phyloP scores from a whole-genome alignment of 2,797 vertebrate genomes.

The Clarias fuscus region DNA sequence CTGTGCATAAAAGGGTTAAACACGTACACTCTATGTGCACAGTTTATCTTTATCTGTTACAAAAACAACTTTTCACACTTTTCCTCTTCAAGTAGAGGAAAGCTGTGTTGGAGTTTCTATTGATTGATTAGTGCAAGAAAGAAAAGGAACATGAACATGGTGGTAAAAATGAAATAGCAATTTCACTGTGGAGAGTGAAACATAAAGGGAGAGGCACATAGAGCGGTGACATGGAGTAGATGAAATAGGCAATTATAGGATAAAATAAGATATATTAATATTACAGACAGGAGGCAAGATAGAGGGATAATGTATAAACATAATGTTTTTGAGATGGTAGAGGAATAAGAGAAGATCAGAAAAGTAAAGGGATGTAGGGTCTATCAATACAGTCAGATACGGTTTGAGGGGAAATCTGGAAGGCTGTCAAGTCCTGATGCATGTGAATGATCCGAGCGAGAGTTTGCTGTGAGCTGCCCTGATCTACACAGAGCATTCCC shows the following conservation, averaged over 20 bases:
- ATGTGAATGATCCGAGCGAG: slow-evolving; percentile 40
- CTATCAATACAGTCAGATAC: slow-evolving; percentile 1
- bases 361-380: neutral
- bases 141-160: slow-evolving; percentile 16
- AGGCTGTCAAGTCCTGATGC: slow-evolving; percentile 43
- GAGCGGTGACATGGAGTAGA: neutral
- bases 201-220: neutral
- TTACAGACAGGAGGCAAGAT: slow-evolving; percentile 3
- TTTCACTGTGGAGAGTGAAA: neutral
- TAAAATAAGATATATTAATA: slow-evolving; percentile 12
- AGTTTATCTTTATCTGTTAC: neutral
- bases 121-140: slow-evolving; percentile 25
- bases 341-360: neutral
- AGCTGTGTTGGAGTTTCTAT: slow-evolving; percentile 32
- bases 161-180: slow-evolving; percentile 7
- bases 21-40: neutral
- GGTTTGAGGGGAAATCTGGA: slow-evolving; percentile 21
- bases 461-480: slow-evolving; percentile 44
- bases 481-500: slow-evolving; percentile 39
- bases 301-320: neutral
- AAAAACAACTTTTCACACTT: slow-evolving; percentile 5
- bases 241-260: slow-evolving; percentile 17
- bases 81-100: slow-evolving; percentile 9
- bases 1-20: neutral
- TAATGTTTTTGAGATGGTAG: neutral